Evolutionary conservation across 2,113 vertebrate species (phyloP).

Genomic region (Carassius auratus): DNA sequence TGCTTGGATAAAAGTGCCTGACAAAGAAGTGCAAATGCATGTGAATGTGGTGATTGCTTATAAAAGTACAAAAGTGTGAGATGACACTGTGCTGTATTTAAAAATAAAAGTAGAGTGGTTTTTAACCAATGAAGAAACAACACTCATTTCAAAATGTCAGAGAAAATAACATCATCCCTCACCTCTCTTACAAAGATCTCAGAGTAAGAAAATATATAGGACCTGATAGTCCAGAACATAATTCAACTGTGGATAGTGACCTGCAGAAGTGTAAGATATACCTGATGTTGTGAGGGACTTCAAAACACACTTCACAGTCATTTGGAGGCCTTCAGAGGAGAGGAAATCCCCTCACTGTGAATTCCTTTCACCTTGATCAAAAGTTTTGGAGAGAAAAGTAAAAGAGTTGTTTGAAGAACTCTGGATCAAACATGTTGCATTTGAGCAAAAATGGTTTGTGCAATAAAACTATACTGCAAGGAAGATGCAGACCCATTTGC

Average conservation of each 20-base stretch:
- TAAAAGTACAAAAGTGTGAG: too few relatives aligned
- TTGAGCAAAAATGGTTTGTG: neutral
- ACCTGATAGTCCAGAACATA: slow-evolving; percentile 14
- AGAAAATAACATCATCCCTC: neutral
- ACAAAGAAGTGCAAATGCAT: neutral
- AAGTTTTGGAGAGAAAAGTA: slow-evolving; percentile 12
- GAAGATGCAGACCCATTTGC: neutral
- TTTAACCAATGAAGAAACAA: neutral
- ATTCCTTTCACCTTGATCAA: slow-evolving; percentile 57
- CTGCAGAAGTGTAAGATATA: neutral
- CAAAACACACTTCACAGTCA: slow-evolving; percentile 74
- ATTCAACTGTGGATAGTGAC: slow-evolving; percentile 30
- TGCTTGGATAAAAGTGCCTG: neutral
- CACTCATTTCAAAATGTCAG: slow-evolving; percentile 4
- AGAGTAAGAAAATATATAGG: neutral
- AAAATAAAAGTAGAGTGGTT: too few relatives aligned
- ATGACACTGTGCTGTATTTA: too few relatives aligned
- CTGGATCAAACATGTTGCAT: neutral
- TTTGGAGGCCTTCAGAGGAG: slow-evolving; percentile 69
- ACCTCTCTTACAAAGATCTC: neutral
- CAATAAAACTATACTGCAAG: neutral
- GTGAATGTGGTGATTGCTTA: neutral
- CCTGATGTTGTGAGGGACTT: neutral
- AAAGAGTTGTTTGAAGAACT: neutral
- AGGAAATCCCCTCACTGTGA: slow-evolving; percentile 75